These are phyloP conservation scores for Bergia puertoricense DNA, from an alignment of 92 coral and sea anemone genomes.

Conservation along the genomic window DNA sequence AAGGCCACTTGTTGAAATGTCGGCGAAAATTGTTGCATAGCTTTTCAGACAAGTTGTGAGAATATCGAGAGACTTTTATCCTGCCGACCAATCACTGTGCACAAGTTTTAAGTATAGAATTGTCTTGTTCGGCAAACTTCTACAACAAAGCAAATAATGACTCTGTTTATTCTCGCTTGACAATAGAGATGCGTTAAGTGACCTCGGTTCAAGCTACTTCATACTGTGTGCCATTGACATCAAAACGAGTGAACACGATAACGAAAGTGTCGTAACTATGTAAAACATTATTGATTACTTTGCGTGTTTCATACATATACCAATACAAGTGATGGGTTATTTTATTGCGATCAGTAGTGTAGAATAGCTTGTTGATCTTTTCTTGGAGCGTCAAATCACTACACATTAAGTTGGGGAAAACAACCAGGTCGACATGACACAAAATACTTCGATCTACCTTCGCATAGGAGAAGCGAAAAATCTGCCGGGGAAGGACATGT, in stretches of 20 bases:
- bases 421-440: constrained; percentile 49
- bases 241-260: background rate
- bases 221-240: background rate
- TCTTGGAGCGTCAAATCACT: background rate
- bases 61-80: background rate
- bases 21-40: background rate
- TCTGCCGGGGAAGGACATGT: constrained; percentile 93
- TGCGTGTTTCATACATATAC: background rate
- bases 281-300: background rate
- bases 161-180: background rate
- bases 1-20: background rate
- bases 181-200: background rate
- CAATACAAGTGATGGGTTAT: background rate
- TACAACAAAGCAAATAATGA: background rate
- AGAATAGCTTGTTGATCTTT: background rate
- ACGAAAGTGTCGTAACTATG: background rate
- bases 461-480: constrained; percentile 92
- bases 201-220: background rate
- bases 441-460: constrained; percentile 71
- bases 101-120: background rate
- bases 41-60: no score
- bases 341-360: background rate
- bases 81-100: constrained; percentile 5
- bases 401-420: background rate
- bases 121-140: background rate